A percentile compares a stretch with the other conserved stretches of the same genome.
Evolutionary conservation across 1,140 invertebrate species (phyloP).

Genomic region (Lanistes nyassanus): DNA sequence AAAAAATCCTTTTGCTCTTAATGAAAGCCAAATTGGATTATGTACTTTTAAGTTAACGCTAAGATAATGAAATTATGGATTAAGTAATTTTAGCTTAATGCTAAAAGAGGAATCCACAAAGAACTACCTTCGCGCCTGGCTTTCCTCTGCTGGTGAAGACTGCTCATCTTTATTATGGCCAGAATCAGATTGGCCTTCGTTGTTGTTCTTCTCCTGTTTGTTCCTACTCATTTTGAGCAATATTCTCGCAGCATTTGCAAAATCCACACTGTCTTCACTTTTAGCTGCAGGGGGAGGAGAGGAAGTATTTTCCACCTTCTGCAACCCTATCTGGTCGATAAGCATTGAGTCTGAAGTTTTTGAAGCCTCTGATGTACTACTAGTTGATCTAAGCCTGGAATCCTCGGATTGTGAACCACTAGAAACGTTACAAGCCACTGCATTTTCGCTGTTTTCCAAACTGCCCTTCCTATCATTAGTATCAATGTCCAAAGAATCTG

Average conservation of each 20-base stretch:
- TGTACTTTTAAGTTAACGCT: too few species aligned
- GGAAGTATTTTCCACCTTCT: background rate
- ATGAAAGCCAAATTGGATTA: too few species aligned
- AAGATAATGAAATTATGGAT: too few species aligned
- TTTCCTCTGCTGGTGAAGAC: too few species aligned
- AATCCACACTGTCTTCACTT: constrained; percentile 4
- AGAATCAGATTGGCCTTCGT: constrained; percentile 18
- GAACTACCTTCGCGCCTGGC: too few species aligned
- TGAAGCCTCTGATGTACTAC: constrained; percentile 23
- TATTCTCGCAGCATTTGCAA: constrained; percentile 27
- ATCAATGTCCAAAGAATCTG: background rate
- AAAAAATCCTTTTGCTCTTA: too few species aligned
- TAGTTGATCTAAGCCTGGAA: constrained; percentile 3
- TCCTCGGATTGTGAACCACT: background rate
- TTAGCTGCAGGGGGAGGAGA: background rate
- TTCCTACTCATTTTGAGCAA: constrained; percentile 28
- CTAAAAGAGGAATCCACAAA: too few species aligned
- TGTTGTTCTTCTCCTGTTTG: constrained; percentile 37
- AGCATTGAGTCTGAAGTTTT: constrained; percentile 14
- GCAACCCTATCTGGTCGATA: constrained; percentile 4
- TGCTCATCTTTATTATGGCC: background rate
- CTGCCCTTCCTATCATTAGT: constrained; percentile 11
- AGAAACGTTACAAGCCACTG: background rate
- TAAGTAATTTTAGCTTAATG: too few species aligned
- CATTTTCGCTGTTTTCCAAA: background rate